Base-by-base conservation (phyloP, 1,140 invertebrate species). In the Mylabris phalerata region DNA sequence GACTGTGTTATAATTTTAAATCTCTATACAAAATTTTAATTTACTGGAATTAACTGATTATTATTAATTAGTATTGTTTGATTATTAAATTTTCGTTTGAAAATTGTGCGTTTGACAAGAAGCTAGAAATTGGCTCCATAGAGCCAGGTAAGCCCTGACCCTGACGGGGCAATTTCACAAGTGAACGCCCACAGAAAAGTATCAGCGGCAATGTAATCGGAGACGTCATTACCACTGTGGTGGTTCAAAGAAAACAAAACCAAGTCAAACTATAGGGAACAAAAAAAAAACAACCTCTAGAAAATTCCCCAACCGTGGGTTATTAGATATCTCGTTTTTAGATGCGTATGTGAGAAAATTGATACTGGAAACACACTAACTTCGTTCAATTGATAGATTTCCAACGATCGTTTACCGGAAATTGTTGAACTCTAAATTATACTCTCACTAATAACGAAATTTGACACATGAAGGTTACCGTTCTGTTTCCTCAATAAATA, bases 81-180 rank as follows among this genome's bases (percentile, higher is more conserved):
- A 19, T 19, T 32, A 32, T 32, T 32, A 2, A 32, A 19, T 32
- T 32, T 32, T 32, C 7, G 32, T 32, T 32, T 19, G 19, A 19
- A 19, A 19, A 19, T 19, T 19, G 19, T 19, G 19, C 19, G 1
- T 19, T 19, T 19, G 19, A 19, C 19, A 19, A 19, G 19, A 10
- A 45, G 24, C 43, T 9, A 45, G 43, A 45, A 13, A 13, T 13
- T 45, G 43, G 43, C 4, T 13, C 9, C 19, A 19, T 55, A 27
- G 52, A 39, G 46, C 57, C 57, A 62, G 61, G 57, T 62, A 62
- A 48, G 45, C 39, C 45, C 51, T 51, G 61, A 63, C 61, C 61
- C 61, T 63, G 61, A 63, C 58, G 54, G 54, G 48, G 61, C 62
- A 64, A 64, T 64, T 64, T 64, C 57, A 64, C 62, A 64, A 55